phyloP scores from a whole-genome alignment of 2,797 vertebrate species.

The Parauchenoglanis punctatus region DNA sequence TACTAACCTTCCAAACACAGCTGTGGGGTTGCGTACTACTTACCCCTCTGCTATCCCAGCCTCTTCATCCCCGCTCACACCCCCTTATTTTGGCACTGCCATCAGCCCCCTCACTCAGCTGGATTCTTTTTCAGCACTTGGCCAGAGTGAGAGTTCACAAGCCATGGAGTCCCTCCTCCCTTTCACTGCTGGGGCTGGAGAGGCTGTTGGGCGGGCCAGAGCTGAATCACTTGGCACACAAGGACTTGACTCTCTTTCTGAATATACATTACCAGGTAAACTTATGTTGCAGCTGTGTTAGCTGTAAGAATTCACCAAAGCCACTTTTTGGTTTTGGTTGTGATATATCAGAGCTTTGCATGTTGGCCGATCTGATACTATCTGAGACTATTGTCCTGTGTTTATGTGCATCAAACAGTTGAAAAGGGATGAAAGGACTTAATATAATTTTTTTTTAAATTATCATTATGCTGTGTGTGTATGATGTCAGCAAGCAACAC shows the following conservation, averaged over 20 bases:
- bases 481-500: too few relatives aligned
- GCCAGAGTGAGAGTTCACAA: conserved; percentile 74
- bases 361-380: not conserved
- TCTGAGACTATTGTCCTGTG: not conserved
- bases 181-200: conserved; percentile 70
- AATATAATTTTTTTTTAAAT: too few relatives aligned
- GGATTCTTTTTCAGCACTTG: conserved; percentile 81
- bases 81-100: conserved; percentile 84
- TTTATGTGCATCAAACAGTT: not conserved
- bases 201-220: conserved; percentile 58
- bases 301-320: not conserved
- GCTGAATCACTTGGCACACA: conserved; percentile 61
- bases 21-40: conserved; percentile 84
- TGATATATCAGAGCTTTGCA: not conserved
- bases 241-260: conserved; percentile 79
- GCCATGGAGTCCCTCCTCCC: conserved; percentile 85
- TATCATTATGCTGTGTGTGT: too few relatives aligned
- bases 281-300: not conserved
- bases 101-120: conserved; percentile 80
- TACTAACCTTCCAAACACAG: conserved; percentile 86
- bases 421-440: too few relatives aligned
- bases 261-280: conserved; percentile 73
- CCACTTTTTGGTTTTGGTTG: not conserved
- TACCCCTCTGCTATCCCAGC: conserved; percentile 84
- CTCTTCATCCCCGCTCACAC: conserved; percentile 82